Evolutionary conservation across 2,888 invertebrate genomes (phyloP), one percentile per base, ranked within the genome.

Genomic region (Lasioglossum marginatum): DNA sequence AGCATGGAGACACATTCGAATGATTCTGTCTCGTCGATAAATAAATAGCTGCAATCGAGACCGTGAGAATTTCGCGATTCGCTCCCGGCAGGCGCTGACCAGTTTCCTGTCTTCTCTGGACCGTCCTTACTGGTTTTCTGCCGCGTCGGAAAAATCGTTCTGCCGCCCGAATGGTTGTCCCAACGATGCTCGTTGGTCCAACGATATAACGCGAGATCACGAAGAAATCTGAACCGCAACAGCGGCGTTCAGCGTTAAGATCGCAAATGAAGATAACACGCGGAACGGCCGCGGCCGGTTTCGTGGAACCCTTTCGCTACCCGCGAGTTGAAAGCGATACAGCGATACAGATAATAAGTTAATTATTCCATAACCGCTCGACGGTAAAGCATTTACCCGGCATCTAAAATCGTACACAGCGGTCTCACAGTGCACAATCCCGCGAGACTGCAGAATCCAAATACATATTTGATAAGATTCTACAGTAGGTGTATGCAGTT

Each of bases 201-300:
- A 16, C 72, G 76, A 23, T 23, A 52, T 16, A 71, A 78, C 66
- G n/a, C 75, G 72, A 57, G 79, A 83, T 87, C 79, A 31, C 60
- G 48, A 76, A 27, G 66, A 77, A 82, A 85, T 88, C 83, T 89
- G 87, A 90, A 91, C 83, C 87, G 83, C 87, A 89, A 92, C 89
- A 87, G 87, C 87, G 85, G 85, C 79, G 82, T 90, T 91, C 85
- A 76, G 81, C 81, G 87, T 88, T 87, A 86, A 83, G 83, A 87
- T 88, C 81, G 68, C 79, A 37, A 83, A 77, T 68, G 77, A 74
- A 72, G 86, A 88, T 87, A 86, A 79, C 78, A n/a, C 16, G 34
- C 60, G 19, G 60, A 70, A 71, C 37, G 45, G 52, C 75, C 45
- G 40, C 31, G 52, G n/a, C 45, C 23, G 74, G 77, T 81, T 79